Percentiles rank a stretch among this genome's conserved stretches.
Evolutionary conservation across 2,888 invertebrate species (phyloP).

Genomic region (Idaea aversata): DNA sequence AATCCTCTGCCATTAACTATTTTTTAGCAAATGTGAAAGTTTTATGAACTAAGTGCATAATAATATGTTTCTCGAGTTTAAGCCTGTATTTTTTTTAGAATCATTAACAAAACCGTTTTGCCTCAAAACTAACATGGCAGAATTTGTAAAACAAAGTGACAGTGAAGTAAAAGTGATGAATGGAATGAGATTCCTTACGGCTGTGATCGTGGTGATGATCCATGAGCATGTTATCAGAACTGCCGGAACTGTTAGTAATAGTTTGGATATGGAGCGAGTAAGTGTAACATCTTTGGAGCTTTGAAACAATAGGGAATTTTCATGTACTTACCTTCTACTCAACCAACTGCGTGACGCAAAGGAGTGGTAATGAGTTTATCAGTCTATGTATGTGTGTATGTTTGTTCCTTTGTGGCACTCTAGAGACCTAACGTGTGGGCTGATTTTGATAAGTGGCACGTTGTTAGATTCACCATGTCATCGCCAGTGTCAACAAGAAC

Average conservation of each 20-base stretch:
- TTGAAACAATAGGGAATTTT: too few relatives aligned
- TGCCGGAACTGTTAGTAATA: background rate
- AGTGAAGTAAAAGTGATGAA: background rate
- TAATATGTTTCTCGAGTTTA: background rate
- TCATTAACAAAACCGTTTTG: constrained; percentile 6
- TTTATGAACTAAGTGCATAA: background rate
- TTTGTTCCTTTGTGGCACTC: too few relatives aligned
- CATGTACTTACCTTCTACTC: too few relatives aligned
- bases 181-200: constrained; percentile 6
- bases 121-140: constrained; percentile 5
- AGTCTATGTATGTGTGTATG: too few relatives aligned
- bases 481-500: too few relatives aligned
- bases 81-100: background rate
- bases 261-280: background rate
- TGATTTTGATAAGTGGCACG: too few relatives aligned
- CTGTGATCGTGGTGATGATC: background rate
- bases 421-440: too few relatives aligned
- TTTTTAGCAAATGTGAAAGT: background rate
- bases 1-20: too few relatives aligned
- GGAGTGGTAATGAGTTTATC: too few relatives aligned
- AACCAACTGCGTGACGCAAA: too few relatives aligned
- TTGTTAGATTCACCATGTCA: too few relatives aligned
- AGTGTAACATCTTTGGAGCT: too few relatives aligned
- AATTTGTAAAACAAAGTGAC: background rate
- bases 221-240: background rate